Percentiles rank a stretch among this genome's conserved stretches.
phyloP scores from a whole-genome alignment of 2,797 vertebrate genomes.

The Halcyon smyrnensis region DNA sequence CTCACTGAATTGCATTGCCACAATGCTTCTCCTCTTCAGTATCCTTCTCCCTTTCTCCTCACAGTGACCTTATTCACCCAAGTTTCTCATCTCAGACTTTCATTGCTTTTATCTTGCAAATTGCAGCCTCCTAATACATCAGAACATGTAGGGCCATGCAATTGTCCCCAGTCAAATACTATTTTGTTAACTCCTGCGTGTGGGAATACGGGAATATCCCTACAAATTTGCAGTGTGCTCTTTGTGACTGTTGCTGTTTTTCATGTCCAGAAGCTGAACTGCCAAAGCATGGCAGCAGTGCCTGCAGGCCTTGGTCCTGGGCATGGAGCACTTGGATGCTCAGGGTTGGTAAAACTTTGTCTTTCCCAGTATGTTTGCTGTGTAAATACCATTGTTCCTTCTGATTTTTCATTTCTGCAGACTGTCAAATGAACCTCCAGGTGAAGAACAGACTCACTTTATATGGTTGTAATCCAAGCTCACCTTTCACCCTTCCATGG shows the following conservation, averaged over 20 bases:
- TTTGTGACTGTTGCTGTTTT: not conserved
- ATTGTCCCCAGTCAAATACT: not conserved
- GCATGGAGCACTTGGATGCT: not conserved
- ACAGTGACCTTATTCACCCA: not conserved
- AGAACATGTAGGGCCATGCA: not conserved
- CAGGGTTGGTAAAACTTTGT: not conserved
- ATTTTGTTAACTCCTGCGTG: not conserved
- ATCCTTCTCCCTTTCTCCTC: not conserved
- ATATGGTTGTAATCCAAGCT: accelerated
- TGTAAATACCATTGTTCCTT: not conserved
- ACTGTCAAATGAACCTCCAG: not conserved
- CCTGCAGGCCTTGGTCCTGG: not conserved
- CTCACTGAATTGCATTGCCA: not conserved
- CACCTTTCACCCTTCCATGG: not conserved
- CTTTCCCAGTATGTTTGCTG: not conserved
- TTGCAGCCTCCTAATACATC: not conserved
- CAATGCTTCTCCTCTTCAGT: not conserved
- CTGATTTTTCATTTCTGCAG: not conserved
- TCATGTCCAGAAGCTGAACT: not conserved
- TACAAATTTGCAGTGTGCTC: not conserved
- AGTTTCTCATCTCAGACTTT: not conserved
- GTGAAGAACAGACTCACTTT: not conserved
- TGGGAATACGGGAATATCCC: not conserved
- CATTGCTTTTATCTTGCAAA: not conserved
- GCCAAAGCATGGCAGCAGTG: not conserved